Percentiles rank a stretch among this genome's conserved stretches.
These are phyloP conservation scores for Bruchidius siliquastri DNA, from an alignment of 2,888 invertebrate genomes.

Conservation along the genomic window DNA sequence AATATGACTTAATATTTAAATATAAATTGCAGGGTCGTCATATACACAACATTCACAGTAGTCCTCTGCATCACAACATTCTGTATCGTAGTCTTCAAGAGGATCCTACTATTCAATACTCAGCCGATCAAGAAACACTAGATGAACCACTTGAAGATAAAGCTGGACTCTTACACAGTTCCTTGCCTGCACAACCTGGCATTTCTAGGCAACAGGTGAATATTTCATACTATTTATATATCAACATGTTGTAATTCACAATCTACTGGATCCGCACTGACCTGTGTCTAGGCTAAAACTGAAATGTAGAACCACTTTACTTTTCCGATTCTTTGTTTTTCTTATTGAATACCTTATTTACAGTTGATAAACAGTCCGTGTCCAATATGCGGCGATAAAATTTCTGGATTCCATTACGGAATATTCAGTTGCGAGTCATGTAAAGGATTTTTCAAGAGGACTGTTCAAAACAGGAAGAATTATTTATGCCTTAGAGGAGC, in stretches of 20 bases:
- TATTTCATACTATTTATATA: not conserved
- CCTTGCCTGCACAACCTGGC: slow-evolving; percentile 65
- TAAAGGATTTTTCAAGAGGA: slow-evolving; percentile 96
- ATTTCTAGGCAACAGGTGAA: slow-evolving; percentile 73
- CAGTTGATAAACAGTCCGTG: slow-evolving; percentile 91
- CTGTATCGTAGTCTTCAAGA: slow-evolving; percentile 53
- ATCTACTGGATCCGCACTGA: no score
- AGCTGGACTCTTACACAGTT: slow-evolving; percentile 42
- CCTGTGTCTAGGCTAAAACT: no score
- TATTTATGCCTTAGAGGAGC: slow-evolving; percentile 90
- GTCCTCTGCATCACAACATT: slow-evolving; percentile 53
- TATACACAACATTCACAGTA: slow-evolving; percentile 50
- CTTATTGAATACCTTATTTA: slow-evolving; percentile 10
- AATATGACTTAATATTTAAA: not conserved
- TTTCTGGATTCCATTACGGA: slow-evolving; percentile 96
- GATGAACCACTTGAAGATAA: slow-evolving; percentile 51
- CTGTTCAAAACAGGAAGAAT: slow-evolving; percentile 97
- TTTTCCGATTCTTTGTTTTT: no score
- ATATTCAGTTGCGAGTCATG: slow-evolving; percentile 98
- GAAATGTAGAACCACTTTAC: no score
- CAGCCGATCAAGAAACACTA: slow-evolving; percentile 42
- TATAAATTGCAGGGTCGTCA: slow-evolving; percentile 48
- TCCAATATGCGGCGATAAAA: slow-evolving; percentile 92
- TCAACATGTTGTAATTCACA: no score
- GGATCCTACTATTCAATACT: slow-evolving; percentile 36